A percentile compares a stretch with the other conserved stretches of the same genome.
These are phyloP conservation scores for Aporophyla nigra DNA, from an alignment of 2,888 invertebrate genomes.

Conservation along the genomic window DNA sequence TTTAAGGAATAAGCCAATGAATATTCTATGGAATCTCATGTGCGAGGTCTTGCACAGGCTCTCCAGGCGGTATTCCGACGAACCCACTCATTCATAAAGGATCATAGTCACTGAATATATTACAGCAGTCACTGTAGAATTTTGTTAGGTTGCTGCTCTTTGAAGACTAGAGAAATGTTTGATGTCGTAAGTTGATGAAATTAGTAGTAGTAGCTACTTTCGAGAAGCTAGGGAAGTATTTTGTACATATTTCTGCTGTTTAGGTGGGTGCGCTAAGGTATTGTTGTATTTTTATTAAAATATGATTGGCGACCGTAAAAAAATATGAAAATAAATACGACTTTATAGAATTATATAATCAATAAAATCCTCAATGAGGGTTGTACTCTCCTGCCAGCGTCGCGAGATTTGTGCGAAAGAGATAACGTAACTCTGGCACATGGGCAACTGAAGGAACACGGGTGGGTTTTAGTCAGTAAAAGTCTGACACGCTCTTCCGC, in stretches of 20 bases:
- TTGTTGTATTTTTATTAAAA: no score
- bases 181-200: constrained; percentile 4
- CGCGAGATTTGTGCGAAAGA: no score
- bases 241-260: background rate
- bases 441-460: no score
- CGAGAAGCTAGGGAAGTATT: background rate
- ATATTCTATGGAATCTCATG: constrained; percentile 47
- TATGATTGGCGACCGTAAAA: no score
- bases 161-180: background rate
- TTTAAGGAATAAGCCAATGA: constrained; percentile 43
- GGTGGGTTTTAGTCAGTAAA: no score
- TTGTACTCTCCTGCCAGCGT: no score
- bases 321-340: no score
- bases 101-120: constrained; percentile 49
- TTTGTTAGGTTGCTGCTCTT: constrained; percentile 5
- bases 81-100: constrained; percentile 52
- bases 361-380: no score
- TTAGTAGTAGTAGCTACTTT: background rate
- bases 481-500: no score
- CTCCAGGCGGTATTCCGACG: constrained; percentile 39
- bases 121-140: constrained; percentile 11
- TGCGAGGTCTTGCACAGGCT: constrained; percentile 32
- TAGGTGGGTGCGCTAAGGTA: no score
- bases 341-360: no score
- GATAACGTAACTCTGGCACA: no score